Percentiles rank a stretch among this genome's conserved stretches.
phyloP scores from a whole-genome alignment of 2,113 vertebrate genomes.

The Sprattus sprattus region DNA sequence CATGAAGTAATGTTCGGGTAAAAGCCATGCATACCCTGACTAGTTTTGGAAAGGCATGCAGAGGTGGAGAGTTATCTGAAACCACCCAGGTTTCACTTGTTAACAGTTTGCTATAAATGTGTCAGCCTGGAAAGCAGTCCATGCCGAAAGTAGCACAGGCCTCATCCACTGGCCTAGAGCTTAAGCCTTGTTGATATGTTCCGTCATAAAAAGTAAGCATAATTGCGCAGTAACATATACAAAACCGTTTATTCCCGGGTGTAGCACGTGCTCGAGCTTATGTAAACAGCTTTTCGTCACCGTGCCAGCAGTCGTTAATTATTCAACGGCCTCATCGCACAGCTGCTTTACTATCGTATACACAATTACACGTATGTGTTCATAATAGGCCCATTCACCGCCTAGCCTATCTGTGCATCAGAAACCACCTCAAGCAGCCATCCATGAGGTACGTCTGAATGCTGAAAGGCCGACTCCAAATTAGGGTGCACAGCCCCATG shows the following conservation, averaged over 20 bases:
- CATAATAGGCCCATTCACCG: background rate
- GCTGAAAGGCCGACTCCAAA: background rate
- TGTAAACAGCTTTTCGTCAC: constrained; percentile 7
- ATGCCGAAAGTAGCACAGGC: background rate
- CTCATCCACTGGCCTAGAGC: background rate
- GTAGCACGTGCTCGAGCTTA: background rate
- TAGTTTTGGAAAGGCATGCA: background rate
- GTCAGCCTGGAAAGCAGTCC: background rate
- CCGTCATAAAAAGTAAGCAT: constrained; percentile 1
- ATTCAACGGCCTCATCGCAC: background rate
- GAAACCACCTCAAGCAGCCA: background rate
- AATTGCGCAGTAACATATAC: background rate
- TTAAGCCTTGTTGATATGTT: constrained; percentile 12
- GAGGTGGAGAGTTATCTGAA: background rate
- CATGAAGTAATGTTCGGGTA: background rate
- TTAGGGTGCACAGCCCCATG: background rate
- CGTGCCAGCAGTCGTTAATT: background rate
- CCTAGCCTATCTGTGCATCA: background rate
- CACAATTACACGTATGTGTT: background rate
- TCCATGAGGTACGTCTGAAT: background rate
- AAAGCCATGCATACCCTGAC: background rate
- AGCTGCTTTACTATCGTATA: background rate
- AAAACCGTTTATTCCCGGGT: background rate
- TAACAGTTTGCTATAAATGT: constrained; percentile 19
- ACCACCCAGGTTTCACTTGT: constrained; percentile 9